A percentile compares a stretch with the other conserved stretches of the same genome.
Conservation (phyloP, 2,797 vertebrate genomes). For the Esox masquinongy region DNA sequence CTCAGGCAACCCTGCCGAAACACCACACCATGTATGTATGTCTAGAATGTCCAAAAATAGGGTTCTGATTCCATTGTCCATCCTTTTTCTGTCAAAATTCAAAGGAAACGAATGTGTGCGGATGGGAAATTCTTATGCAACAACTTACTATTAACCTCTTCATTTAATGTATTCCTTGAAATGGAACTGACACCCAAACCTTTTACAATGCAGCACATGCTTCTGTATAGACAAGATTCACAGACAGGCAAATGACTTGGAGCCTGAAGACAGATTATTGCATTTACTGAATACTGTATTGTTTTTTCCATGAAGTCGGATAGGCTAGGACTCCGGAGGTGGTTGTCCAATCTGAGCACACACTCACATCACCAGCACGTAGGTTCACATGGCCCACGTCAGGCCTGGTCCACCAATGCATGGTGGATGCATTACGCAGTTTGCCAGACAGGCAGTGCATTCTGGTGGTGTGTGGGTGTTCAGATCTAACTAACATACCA, state of each 20-base stretch:
- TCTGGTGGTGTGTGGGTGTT: constrained; percentile 9
- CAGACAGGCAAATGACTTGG: neutral
- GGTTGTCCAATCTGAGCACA: constrained; percentile 68
- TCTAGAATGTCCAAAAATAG: neutral
- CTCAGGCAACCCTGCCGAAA: constrained; percentile 56
- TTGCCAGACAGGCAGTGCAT: neutral
- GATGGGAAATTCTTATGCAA: neutral
- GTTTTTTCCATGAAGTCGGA: constrained; percentile 60
- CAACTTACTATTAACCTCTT: neutral
- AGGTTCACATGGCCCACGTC: constrained; percentile 49
- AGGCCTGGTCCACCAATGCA: neutral
- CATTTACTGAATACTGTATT: constrained; percentile 22
- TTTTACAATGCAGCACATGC: neutral
- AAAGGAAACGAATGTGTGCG: neutral
- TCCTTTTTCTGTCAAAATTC: neutral
- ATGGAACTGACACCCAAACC: neutral
- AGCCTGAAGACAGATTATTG: neutral
- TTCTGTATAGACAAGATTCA: neutral
- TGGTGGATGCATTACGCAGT: constrained; percentile 5
- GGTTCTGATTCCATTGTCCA: neutral
- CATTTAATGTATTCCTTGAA: neutral
- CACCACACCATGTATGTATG: constrained; percentile 43
- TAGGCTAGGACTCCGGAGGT: constrained; percentile 62
- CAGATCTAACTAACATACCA: constrained; percentile 7
- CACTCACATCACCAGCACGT: constrained; percentile 58